These are phyloP conservation scores for Lochmaea crataegi DNA, from an alignment of 2,888 invertebrate species.

Conservation along the genomic window DNA sequence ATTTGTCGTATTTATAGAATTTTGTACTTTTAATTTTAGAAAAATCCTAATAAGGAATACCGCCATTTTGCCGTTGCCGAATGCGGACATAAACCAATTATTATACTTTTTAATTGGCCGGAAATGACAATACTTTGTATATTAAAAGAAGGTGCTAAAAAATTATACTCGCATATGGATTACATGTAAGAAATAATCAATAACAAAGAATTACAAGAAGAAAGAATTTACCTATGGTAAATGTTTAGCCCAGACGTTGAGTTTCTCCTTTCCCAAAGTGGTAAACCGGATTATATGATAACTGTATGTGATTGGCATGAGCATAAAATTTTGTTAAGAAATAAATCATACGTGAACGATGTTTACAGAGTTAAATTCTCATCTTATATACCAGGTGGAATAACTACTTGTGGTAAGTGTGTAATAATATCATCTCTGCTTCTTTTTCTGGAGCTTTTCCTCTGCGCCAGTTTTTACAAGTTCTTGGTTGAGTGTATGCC, in stretches of 20 bases:
- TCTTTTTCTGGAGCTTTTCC: too few species aligned
- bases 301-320: constrained; percentile 91
- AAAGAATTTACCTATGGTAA: not conserved
- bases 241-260: constrained; percentile 80
- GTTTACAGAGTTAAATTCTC: constrained; percentile 86
- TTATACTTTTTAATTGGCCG: constrained; percentile 88
- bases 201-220: not conserved
- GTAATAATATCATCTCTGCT: too few species aligned
- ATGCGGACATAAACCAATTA: constrained; percentile 78
- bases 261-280: constrained; percentile 84
- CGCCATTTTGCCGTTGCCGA: constrained; percentile 87
- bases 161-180: constrained; percentile 77
- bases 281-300: constrained; percentile 86
- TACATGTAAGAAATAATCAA: constrained; percentile 70
- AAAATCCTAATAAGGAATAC: constrained; percentile 71
- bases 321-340: constrained; percentile 79
- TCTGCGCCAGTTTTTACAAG: too few species aligned
- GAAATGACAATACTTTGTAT: constrained; percentile 78
- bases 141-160: constrained; percentile 81
- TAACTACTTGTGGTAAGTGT: constrained; percentile 79
- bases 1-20: not conserved
- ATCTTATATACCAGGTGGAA: constrained; percentile 79
- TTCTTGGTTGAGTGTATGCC: too few species aligned
- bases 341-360: constrained; percentile 86
- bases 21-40: constrained; percentile 62